Conservation (phyloP, 2,113 vertebrate species). For the Plectropomus leopardus region DNA sequence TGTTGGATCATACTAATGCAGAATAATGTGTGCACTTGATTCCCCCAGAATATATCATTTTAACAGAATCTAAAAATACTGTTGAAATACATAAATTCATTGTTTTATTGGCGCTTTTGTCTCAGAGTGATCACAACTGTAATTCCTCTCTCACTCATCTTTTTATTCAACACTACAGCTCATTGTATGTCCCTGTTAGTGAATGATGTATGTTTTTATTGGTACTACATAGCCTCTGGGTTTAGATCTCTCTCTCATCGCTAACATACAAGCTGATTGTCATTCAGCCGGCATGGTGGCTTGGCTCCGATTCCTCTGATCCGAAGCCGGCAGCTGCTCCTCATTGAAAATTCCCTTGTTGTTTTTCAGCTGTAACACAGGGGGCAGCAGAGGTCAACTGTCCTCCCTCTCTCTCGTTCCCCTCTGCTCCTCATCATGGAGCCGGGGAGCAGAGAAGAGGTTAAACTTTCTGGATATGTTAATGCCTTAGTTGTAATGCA, state of each 20-base stretch:
- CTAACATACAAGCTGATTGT: constrained; percentile 73
- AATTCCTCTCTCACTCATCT: constrained; percentile 47
- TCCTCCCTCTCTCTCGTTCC: constrained; percentile 54
- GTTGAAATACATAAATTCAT: constrained; percentile 22
- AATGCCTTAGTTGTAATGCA: constrained; percentile 80
- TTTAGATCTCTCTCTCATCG: constrained; percentile 56
- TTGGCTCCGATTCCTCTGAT: constrained; percentile 67
- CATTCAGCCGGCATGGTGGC: constrained; percentile 71
- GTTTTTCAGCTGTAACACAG: constrained; percentile 76
- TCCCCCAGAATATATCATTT: constrained; percentile 8
- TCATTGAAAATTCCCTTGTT: constrained; percentile 68
- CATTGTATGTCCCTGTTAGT: constrained; percentile 60
- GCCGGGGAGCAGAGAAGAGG: constrained; percentile 63
- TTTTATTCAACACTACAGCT: constrained; percentile 48
- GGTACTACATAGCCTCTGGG: constrained; percentile 69
- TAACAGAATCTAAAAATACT: not conserved
- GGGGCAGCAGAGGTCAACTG: constrained; percentile 82
- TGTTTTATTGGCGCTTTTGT: constrained; percentile 43
- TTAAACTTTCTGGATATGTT: constrained; percentile 78
- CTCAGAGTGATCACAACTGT: constrained; percentile 41
- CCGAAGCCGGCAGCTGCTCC: constrained; percentile 62
- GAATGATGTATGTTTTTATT: constrained; percentile 77
- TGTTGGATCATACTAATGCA: not conserved
- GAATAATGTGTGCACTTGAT: constrained; percentile 21
- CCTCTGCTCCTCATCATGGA: constrained; percentile 37